These are phyloP conservation scores for Danio kyathit DNA, from an alignment of 2,797 vertebrate genomes.

Conservation along the genomic window DNA sequence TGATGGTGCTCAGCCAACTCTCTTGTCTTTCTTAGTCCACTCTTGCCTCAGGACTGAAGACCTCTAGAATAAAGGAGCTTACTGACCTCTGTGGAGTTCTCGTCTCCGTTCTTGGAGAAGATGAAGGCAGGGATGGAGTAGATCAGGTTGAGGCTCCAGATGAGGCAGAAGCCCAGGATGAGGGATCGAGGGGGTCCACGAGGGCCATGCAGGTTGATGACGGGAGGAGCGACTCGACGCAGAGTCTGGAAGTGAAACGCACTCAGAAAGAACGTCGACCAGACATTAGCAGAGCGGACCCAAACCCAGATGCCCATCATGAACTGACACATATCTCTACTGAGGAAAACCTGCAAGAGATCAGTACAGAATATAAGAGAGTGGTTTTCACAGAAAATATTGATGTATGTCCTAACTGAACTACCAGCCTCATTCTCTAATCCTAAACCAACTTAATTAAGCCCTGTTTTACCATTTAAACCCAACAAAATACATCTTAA, in stretches of 20 bases:
- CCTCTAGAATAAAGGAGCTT: no score
- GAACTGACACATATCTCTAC: slow-evolving; percentile 75
- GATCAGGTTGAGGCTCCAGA: slow-evolving; percentile 80
- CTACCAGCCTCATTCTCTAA: no score
- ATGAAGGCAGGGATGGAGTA: slow-evolving; percentile 81
- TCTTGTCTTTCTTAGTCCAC: no score
- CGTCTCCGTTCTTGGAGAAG: slow-evolving; percentile 73
- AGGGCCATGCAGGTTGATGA: slow-evolving; percentile 20
- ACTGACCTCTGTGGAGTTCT: slow-evolving; percentile 81
- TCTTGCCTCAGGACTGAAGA: no score
- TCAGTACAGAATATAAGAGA: no score
- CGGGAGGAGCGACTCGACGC: slow-evolving; percentile 69
- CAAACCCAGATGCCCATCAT: slow-evolving; percentile 86
- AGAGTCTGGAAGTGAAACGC: slow-evolving; percentile 82
- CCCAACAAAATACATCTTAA: no score
- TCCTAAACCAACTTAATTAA: no score
- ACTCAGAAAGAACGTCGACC: slow-evolving; percentile 84
- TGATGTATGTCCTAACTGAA: no score
- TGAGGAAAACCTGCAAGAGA: slow-evolving; percentile 70
- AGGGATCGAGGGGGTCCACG: slow-evolving; percentile 63
- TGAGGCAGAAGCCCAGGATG: slow-evolving; percentile 67
- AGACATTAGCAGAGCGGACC: slow-evolving; percentile 82
- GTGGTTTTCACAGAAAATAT: no score
- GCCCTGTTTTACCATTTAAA: no score
- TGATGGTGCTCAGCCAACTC: no score